A percentile compares a stretch with the other conserved stretches of the same genome.
These are phyloP conservation scores for Argyrosomus japonicus DNA, from an alignment of 2,113 vertebrate species.

Conservation along the genomic window DNA sequence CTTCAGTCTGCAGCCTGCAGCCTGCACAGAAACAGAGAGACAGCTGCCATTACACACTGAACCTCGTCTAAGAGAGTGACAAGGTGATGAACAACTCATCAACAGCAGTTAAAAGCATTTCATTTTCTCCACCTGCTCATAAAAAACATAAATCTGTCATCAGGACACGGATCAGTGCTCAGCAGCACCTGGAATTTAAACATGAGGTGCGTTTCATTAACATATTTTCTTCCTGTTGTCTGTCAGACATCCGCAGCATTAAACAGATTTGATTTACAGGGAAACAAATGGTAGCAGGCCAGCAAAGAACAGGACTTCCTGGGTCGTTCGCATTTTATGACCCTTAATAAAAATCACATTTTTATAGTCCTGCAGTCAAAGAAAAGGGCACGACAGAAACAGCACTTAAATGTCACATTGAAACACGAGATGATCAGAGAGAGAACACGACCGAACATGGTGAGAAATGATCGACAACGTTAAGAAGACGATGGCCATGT, in stretches of 20 bases:
- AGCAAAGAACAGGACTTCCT: not conserved
- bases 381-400: not conserved
- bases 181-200: too few species aligned
- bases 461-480: not conserved
- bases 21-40: slow-evolving; percentile 46
- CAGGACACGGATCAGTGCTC: too few species aligned
- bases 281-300: not conserved
- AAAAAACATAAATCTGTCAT: not conserved
- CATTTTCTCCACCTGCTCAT: not conserved
- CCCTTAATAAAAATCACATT: not conserved
- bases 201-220: not conserved
- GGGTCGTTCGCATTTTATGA: slow-evolving; percentile 6
- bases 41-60: not conserved
- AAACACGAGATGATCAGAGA: not conserved
- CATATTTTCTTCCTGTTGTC: not conserved
- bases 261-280: not conserved
- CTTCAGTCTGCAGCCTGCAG: slow-evolving; percentile 16
- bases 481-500: not conserved
- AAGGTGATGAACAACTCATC: not conserved
- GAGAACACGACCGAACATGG: not conserved
- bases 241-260: not conserved
- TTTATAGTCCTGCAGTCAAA: slow-evolving; percentile 10
- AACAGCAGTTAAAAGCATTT: not conserved
- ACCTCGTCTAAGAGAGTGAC: too few species aligned
- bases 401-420: not conserved